Evolutionary conservation across 2,888 invertebrate species (phyloP).

Genomic region (Harpalus rufipes): DNA sequence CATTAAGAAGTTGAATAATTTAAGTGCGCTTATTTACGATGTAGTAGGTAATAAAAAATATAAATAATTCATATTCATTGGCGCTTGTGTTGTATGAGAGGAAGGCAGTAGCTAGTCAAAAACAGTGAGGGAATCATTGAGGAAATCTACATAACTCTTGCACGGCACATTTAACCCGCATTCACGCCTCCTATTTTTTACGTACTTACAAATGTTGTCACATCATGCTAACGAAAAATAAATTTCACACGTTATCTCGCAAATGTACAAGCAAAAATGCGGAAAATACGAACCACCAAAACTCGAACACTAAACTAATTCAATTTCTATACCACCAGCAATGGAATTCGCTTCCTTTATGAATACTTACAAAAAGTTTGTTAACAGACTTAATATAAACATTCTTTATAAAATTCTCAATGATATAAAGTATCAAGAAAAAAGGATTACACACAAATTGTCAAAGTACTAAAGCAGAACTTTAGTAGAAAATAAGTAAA

Average conservation of each 20-base stretch:
- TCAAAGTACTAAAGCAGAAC: too few relatives aligned
- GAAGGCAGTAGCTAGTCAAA: slow-evolving; percentile 22
- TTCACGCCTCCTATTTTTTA: slow-evolving; percentile 64
- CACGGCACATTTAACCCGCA: slow-evolving; percentile 63
- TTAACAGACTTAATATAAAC: too few relatives aligned
- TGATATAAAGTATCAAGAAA: too few relatives aligned
- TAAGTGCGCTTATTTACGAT: slow-evolving; percentile 22
- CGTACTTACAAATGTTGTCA: slow-evolving; percentile 64
- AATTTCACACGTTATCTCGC: slow-evolving; percentile 59
- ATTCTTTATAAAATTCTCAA: too few relatives aligned
- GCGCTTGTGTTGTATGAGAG: slow-evolving; percentile 2
- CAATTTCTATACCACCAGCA: too few relatives aligned
- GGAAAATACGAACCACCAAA: slow-evolving; percentile 12
- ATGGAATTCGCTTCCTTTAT: too few relatives aligned
- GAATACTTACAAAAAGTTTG: too few relatives aligned
- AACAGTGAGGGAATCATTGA: slow-evolving; percentile 59
- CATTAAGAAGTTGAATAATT: slow-evolving; percentile 38
- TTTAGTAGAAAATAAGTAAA: too few relatives aligned
- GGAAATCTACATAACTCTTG: slow-evolving; percentile 62
- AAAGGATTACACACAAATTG: too few relatives aligned
- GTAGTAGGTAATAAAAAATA: slow-evolving; percentile 31
- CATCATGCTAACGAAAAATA: slow-evolving; percentile 65
- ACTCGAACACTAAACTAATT: background rate
- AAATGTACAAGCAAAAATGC: slow-evolving; percentile 40
- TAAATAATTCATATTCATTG: slow-evolving; percentile 54